phyloP scores from a whole-genome alignment of 30 jellyfish, hydroid and myxozoan genomes.

The Sanderia malayensis region DNA sequence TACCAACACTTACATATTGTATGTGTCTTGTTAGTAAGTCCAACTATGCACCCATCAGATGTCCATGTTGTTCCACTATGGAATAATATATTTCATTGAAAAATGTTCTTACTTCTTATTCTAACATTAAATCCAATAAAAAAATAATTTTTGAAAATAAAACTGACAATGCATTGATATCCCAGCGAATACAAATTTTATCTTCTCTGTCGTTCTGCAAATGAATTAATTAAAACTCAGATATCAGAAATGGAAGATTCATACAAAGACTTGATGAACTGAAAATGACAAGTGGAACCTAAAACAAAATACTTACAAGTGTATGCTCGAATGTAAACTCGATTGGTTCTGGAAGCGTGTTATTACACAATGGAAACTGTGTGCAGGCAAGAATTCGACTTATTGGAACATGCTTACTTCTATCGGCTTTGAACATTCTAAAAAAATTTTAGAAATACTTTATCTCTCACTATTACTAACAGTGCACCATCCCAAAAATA shows the following conservation, averaged over 20 bases:
- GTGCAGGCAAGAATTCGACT: constrained; percentile 84
- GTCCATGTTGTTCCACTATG: constrained; percentile 76
- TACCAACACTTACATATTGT: constrained; percentile 84
- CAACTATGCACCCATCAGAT: constrained; percentile 55
- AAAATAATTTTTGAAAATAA: too few species aligned
- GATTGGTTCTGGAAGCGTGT: constrained; percentile 71
- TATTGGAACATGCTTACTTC: constrained; percentile 58
- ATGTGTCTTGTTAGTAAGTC: constrained; percentile 84
- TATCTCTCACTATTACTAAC: too few species aligned
- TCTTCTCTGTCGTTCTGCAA: constrained; percentile 69
- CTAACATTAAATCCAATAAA: too few species aligned
- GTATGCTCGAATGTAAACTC: constrained; percentile 86
- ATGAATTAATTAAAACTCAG: neutral
- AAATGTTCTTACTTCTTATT: too few species aligned
- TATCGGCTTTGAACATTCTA: constrained; percentile 58
- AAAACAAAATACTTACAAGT: constrained; percentile 23
- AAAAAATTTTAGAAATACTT: too few species aligned
- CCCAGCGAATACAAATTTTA: constrained; percentile 80
- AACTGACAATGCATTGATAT: constrained; percentile 67
- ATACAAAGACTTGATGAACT: too few species aligned
- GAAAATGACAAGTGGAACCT: neutral
- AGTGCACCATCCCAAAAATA: too few species aligned
- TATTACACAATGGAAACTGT: constrained; percentile 90
- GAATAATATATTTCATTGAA: neutral
- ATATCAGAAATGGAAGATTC: neutral